phyloP scores from a whole-genome alignment of 2,888 invertebrate genomes.

The Hyles lineata region DNA sequence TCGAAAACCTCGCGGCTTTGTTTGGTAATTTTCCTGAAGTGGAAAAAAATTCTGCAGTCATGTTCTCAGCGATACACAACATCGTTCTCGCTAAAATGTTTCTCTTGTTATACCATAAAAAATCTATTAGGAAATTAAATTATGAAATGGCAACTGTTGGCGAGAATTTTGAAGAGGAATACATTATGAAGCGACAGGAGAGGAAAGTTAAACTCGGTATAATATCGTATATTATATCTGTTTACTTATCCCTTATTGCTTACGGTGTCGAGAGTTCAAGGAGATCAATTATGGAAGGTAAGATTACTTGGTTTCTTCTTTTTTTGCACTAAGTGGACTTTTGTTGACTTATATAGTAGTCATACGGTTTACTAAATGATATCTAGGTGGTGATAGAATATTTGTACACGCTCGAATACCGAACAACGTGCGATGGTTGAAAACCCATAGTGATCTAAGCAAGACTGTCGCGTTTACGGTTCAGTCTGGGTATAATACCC shows the following conservation, averaged over 20 bases:
- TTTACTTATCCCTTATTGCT: slow-evolving; percentile 67
- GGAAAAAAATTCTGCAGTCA: slow-evolving; percentile 74
- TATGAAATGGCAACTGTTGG: slow-evolving; percentile 69
- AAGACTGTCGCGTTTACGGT: no score
- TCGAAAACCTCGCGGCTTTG: slow-evolving; percentile 72
- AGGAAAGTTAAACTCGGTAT: slow-evolving; percentile 67
- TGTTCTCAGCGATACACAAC: slow-evolving; percentile 75
- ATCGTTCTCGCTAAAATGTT: slow-evolving; percentile 74
- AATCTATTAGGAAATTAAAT: slow-evolving; percentile 70
- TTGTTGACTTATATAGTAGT: no score
- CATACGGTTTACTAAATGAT: no score
- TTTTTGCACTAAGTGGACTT: background rate
- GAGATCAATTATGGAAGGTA: slow-evolving; percentile 65
- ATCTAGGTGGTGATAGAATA: no score
- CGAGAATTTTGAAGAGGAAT: slow-evolving; percentile 61
- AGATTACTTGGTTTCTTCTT: slow-evolving; percentile 31
- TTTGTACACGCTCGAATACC: no score
- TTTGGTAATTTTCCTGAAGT: slow-evolving; percentile 70
- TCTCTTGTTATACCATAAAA: slow-evolving; percentile 67
- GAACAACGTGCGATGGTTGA: no score
- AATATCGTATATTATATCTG: slow-evolving; percentile 63
- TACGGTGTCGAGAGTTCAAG: slow-evolving; percentile 72
- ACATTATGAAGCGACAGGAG: slow-evolving; percentile 66
- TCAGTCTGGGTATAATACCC: no score
- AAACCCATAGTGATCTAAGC: no score